A percentile compares a stretch with the other conserved stretches of the same genome.
Evolutionary conservation across 1,140 invertebrate species (phyloP).

Genomic region (Aphis gossypii): DNA sequence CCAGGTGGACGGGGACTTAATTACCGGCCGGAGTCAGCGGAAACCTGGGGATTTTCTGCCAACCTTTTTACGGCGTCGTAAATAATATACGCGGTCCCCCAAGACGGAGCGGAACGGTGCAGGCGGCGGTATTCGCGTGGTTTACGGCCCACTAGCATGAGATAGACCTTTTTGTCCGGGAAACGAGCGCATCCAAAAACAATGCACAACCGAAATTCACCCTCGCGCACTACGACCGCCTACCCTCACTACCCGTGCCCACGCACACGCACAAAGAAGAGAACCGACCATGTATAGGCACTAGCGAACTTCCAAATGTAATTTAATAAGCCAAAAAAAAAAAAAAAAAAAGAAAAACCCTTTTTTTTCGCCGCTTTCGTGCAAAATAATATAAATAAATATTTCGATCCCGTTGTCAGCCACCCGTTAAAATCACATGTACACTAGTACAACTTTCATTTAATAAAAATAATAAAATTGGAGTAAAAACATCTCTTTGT

Average conservation of each 20-base stretch:
- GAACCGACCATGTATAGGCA: neutral
- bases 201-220: slow-evolving; percentile 44
- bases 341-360: neutral
- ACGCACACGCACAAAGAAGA: neutral
- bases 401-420: slow-evolving; percentile 28
- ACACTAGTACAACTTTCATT: neutral
- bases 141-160: slow-evolving; percentile 42
- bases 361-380: neutral
- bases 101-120: neutral
- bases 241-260: neutral
- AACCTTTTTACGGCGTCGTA: slow-evolving; percentile 57
- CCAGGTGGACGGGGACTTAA: slow-evolving; percentile 56
- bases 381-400: slow-evolving; percentile 21
- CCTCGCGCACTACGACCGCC: neutral
- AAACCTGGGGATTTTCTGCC: slow-evolving; percentile 57
- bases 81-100: slow-evolving; percentile 47
- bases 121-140: slow-evolving; percentile 45
- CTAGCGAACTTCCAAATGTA: slow-evolving; percentile 27
- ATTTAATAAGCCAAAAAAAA: slow-evolving; percentile 34
- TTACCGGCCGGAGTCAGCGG: slow-evolving; percentile 55
- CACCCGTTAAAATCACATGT: slow-evolving; percentile 24
- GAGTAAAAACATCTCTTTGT: neutral
- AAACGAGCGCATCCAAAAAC: slow-evolving; percentile 49
- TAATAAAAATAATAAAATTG: neutral
- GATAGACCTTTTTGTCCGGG: slow-evolving; percentile 56